Conservation (phyloP, 2,797 vertebrate genomes). For the Syndactyla subalaris region DNA sequence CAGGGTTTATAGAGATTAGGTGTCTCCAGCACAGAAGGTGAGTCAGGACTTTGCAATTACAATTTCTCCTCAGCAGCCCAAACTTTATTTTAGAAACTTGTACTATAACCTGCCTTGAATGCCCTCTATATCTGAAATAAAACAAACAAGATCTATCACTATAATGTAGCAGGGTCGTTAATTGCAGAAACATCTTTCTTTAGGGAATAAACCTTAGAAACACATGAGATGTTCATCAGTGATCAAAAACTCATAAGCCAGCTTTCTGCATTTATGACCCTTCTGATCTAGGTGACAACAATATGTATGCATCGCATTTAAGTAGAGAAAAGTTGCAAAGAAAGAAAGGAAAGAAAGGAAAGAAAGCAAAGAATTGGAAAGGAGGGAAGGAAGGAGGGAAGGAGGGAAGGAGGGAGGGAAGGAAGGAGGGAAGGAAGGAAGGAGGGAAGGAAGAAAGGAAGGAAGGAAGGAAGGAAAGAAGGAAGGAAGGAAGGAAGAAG, state of each 20-base stretch:
- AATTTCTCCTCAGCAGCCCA: neutral
- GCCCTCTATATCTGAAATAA: neutral
- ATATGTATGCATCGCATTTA: neutral
- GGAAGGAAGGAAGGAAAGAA: too few species aligned
- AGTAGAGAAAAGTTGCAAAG: neutral
- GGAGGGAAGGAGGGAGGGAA: too few species aligned
- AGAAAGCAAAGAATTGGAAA: too few species aligned
- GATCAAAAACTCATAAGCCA: neutral
- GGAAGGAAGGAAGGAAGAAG: too few species aligned
- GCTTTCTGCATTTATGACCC: neutral
- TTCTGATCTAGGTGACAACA: neutral
- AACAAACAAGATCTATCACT: neutral
- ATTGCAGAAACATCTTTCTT: neutral
- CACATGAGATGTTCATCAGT: neutral
- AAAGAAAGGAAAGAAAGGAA: neutral
- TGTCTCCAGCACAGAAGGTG: conserved; percentile 48
- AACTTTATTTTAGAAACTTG: neutral
- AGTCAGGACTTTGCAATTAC: conserved; percentile 44
- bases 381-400: neutral
- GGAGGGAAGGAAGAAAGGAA: neutral
- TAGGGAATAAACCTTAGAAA: neutral
- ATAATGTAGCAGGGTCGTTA: neutral
- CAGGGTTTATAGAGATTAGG: conserved; percentile 45
- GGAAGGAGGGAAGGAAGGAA: too few species aligned
- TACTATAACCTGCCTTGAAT: neutral